These are phyloP conservation scores for Synanceia verrucosa DNA, from an alignment of 2,797 vertebrate species.

Conservation along the genomic window DNA sequence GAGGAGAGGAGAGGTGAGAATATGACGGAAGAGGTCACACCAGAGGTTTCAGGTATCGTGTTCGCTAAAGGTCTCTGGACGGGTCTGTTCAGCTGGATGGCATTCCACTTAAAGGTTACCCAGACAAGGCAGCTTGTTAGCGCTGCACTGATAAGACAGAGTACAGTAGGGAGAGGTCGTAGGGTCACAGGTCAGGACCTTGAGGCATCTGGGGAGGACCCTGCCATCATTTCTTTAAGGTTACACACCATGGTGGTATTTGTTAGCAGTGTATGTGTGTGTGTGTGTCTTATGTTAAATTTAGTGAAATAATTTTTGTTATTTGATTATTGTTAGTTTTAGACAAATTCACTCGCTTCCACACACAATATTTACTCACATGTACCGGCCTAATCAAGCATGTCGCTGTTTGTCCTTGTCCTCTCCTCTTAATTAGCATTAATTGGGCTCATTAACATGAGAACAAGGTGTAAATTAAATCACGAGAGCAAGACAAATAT, in stretches of 20 bases:
- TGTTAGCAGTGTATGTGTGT: slow-evolving; percentile 7
- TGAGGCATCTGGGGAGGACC: slow-evolving; percentile 4
- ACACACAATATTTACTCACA: slow-evolving; percentile 16
- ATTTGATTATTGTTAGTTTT: neutral
- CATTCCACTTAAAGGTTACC: slow-evolving; percentile 77
- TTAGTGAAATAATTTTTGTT: too few relatives aligned
- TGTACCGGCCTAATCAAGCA: slow-evolving; percentile 21
- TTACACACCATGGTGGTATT: slow-evolving; percentile 31
- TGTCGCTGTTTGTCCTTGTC: slow-evolving; percentile 22
- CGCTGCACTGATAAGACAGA: slow-evolving; percentile 40
- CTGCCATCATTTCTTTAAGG: slow-evolving; percentile 61
- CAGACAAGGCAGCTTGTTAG: slow-evolving; percentile 74
- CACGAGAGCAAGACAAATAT: slow-evolving; percentile 81
- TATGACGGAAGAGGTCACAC: slow-evolving; percentile 28
- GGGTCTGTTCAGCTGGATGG: slow-evolving; percentile 43
- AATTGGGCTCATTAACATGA: slow-evolving; percentile 90
- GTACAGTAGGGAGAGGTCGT: slow-evolving; percentile 30
- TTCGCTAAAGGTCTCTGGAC: slow-evolving; percentile 77
- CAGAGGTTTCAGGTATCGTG: slow-evolving; percentile 49
- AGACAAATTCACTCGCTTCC: neutral
- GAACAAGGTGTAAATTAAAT: slow-evolving; percentile 86
- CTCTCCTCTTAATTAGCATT: slow-evolving; percentile 86
- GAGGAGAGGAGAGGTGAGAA: neutral
- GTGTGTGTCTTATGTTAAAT: neutral
- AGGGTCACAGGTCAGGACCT: slow-evolving; percentile 45